phyloP scores from a whole-genome alignment of 2,113 vertebrate species.

The Anas platyrhynchos region DNA sequence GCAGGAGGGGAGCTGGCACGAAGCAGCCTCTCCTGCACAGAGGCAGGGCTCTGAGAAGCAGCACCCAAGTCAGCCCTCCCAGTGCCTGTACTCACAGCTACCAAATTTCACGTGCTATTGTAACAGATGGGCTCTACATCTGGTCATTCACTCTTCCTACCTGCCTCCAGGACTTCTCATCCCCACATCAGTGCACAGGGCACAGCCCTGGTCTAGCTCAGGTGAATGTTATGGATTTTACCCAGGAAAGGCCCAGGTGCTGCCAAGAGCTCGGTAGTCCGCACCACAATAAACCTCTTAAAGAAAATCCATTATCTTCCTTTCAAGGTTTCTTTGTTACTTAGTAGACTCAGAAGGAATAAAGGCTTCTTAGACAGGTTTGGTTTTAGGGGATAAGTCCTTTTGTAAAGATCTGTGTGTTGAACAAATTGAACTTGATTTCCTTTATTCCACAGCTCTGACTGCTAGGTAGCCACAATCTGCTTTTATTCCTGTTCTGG shows the following conservation, averaged over 20 bases:
- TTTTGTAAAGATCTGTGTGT: not conserved
- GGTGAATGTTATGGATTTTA: not conserved
- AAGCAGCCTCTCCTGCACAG: not conserved
- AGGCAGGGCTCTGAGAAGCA: not conserved
- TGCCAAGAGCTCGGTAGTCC: not conserved
- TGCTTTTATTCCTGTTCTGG: not conserved
- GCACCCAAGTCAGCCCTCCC: not conserved
- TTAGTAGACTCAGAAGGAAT: not conserved
- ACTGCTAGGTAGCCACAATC: not conserved
- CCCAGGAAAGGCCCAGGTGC: not conserved
- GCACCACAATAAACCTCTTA: not conserved
- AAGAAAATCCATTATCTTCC: not conserved
- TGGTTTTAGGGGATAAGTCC: not conserved
- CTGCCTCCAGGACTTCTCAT: accelerated
- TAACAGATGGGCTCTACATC: not conserved
- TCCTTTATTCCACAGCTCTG: not conserved
- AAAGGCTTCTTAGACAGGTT: not conserved
- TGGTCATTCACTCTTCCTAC: accelerated
- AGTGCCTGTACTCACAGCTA: not conserved
- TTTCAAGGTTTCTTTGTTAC: not conserved
- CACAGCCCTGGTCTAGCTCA: not conserved
- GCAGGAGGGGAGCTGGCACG: not conserved
- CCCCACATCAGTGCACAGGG: not conserved
- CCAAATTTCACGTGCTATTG: not conserved
- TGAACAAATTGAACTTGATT: not conserved